A percentile compares a stretch with the other conserved stretches of the same genome.
Evolutionary conservation across 92 coral and sea anemone genomes (phyloP).

Genomic region (Zoanthus gigantus): DNA sequence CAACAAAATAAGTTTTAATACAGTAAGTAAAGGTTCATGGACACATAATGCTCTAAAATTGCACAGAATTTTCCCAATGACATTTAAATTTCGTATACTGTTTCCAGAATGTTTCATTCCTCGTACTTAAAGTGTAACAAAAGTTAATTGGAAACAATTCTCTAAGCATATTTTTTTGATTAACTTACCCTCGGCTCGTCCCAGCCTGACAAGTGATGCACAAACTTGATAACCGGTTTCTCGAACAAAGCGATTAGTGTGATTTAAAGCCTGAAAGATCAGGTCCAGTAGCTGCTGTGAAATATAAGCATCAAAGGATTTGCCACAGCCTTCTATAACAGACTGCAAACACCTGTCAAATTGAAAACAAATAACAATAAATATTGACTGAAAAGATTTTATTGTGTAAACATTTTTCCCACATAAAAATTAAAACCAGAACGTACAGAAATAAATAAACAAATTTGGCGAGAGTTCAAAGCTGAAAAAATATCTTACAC

Average conservation of each 20-base stretch:
- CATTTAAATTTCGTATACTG: too few species aligned
- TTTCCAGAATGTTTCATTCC: too few species aligned
- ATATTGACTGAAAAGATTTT: neutral
- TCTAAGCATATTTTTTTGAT: neutral
- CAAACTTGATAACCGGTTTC: conserved; percentile 98
- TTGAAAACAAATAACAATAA: neutral
- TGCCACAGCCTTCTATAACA: conserved; percentile 96
- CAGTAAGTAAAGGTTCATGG: too few species aligned
- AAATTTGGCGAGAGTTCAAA: too few species aligned
- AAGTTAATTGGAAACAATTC: too few species aligned
- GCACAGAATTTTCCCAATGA: too few species aligned
- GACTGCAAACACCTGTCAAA: conserved; percentile 85
- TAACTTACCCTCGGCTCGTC: conserved; percentile 76
- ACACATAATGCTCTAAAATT: too few species aligned
- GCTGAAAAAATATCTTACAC: too few species aligned
- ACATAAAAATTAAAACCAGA: too few species aligned
- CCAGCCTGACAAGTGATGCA: conserved; percentile 95
- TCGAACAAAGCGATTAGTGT: conserved; percentile 96
- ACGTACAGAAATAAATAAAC: too few species aligned
- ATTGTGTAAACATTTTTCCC: neutral
- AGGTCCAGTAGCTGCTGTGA: conserved; percentile 87
- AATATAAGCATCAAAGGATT: conserved; percentile 81
- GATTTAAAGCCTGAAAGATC: conserved; percentile 91
- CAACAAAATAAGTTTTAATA: too few species aligned
- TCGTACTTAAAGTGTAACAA: too few species aligned